Evolutionary conservation across 1,140 invertebrate genomes (phyloP).

Genomic region (Diorhabda elongata): DNA sequence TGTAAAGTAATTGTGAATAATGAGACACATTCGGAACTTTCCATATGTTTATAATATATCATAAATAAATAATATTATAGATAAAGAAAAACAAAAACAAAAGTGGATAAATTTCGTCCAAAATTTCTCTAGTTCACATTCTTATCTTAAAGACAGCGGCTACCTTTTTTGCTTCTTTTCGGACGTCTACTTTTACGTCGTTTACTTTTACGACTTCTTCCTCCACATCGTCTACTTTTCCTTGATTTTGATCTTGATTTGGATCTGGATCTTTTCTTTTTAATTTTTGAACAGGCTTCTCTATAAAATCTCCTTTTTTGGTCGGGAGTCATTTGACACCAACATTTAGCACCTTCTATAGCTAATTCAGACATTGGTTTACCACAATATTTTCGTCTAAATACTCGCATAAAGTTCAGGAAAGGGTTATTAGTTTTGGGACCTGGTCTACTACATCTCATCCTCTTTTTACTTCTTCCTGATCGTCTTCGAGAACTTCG

Average conservation of each 20-base stretch:
- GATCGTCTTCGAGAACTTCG: constrained; percentile 5
- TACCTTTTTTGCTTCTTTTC: neutral
- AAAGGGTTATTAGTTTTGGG: constrained; percentile 25
- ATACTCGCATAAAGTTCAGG: constrained; percentile 23
- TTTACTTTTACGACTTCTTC: neutral
- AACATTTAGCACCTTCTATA: constrained; percentile 33
- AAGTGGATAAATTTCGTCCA: too few relatives aligned
- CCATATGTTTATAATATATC: too few relatives aligned
- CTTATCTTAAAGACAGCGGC: too few relatives aligned
- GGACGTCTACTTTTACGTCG: neutral
- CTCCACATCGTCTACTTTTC: constrained; percentile 1
- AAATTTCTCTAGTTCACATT: too few relatives aligned
- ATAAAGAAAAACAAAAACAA: too few relatives aligned
- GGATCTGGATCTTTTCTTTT: neutral
- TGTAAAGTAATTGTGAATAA: too few relatives aligned
- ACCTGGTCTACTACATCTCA: constrained; percentile 20
- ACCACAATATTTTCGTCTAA: constrained; percentile 25
- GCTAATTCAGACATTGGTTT: constrained; percentile 30
- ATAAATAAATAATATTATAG: too few relatives aligned
- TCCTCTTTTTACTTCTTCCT: constrained; percentile 5
- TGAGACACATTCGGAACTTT: too few relatives aligned
- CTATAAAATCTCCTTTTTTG: constrained; percentile 24
- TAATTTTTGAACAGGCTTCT: constrained; percentile 21
- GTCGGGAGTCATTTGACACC: constrained; percentile 29
- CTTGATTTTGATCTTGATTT: neutral